Conservation (phyloP, 2,888 invertebrate genomes). For the Drosophila robusta region DNA sequence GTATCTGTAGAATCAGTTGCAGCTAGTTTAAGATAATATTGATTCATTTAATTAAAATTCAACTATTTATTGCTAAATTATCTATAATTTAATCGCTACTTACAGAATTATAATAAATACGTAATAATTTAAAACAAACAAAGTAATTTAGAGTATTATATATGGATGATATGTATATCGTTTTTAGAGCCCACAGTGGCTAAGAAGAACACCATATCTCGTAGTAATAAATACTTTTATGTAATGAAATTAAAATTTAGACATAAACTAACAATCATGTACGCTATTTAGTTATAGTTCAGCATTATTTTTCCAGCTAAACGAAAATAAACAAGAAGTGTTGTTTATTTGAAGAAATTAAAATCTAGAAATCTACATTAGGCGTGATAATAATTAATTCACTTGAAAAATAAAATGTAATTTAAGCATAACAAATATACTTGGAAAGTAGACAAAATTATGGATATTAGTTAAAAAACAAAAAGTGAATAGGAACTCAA, state of each 20-base stretch:
- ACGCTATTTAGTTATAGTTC: conserved; percentile 30
- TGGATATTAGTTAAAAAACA: conserved; percentile 38
- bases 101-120: conserved; percentile 48
- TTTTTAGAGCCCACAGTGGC: conserved; percentile 25
- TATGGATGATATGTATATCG: conserved; percentile 16
- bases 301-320: conserved; percentile 11
- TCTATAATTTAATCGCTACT: conserved; percentile 28
- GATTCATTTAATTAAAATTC: conserved; percentile 10
- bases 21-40: conserved; percentile 45
- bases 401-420: conserved; percentile 40
- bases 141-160: conserved; percentile 19
- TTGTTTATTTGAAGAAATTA: conserved; percentile 33
- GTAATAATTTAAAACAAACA: conserved; percentile 39
- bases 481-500: conserved; percentile 25
- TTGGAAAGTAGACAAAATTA: conserved; percentile 70
- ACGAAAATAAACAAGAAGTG: conserved; percentile 6
- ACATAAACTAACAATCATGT: conserved; percentile 34
- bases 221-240: conserved; percentile 52
- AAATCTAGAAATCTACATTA: conserved; percentile 41
- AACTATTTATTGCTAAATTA: neutral
- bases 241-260: conserved; percentile 20
- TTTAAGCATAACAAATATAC: conserved; percentile 49
- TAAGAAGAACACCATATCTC: conserved; percentile 66
- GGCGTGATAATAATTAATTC: conserved; percentile 67
- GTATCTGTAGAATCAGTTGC: conserved; percentile 61